Evolutionary conservation across 1,140 invertebrate genomes (phyloP).

Genomic region (Drosophila nebulosa): DNA sequence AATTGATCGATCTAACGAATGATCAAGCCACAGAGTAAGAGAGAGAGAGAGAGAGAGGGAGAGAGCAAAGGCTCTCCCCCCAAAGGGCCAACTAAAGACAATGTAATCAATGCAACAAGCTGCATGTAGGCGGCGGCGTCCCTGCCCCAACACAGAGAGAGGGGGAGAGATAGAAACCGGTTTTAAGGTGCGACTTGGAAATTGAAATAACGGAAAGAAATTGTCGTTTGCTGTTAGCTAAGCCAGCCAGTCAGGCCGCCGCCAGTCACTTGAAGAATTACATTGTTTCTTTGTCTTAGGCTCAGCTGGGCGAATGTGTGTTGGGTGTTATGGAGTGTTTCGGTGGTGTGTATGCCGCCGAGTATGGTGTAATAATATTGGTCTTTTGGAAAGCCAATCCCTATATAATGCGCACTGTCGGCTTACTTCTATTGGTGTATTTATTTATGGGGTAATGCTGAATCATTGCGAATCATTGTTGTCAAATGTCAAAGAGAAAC

Average conservation of each 20-base stretch:
- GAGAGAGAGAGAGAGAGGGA: too few species aligned
- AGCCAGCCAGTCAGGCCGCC: too few species aligned
- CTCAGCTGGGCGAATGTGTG: too few species aligned
- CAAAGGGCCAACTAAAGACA: constrained; percentile 12
- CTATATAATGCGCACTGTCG: constrained; percentile 41
- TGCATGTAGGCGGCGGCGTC: constrained; percentile 40
- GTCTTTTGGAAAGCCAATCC: constrained; percentile 55
- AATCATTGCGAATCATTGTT: constrained; percentile 47
- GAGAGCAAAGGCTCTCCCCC: not conserved
- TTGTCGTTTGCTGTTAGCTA: constrained; percentile 22
- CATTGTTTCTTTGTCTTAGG: constrained; percentile 1
- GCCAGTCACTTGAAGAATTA: constrained; percentile 49
- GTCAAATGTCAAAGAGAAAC: constrained; percentile 39
- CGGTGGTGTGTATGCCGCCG: too few species aligned
- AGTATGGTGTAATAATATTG: constrained; percentile 51
- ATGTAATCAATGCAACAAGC: constrained; percentile 38
- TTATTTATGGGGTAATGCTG: constrained; percentile 36
- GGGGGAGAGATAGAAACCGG: constrained; percentile 61
- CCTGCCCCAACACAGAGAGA: constrained; percentile 3
- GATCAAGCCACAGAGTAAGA: too few species aligned
- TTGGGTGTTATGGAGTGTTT: too few species aligned
- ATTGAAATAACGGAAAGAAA: constrained; percentile 46
- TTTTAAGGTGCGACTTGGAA: constrained; percentile 63
- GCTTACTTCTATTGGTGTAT: constrained; percentile 26
- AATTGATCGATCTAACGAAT: too few species aligned